These are phyloP conservation scores for Cosmopolites sordidus DNA, from an alignment of 2,888 invertebrate genomes.

Conservation along the genomic window DNA sequence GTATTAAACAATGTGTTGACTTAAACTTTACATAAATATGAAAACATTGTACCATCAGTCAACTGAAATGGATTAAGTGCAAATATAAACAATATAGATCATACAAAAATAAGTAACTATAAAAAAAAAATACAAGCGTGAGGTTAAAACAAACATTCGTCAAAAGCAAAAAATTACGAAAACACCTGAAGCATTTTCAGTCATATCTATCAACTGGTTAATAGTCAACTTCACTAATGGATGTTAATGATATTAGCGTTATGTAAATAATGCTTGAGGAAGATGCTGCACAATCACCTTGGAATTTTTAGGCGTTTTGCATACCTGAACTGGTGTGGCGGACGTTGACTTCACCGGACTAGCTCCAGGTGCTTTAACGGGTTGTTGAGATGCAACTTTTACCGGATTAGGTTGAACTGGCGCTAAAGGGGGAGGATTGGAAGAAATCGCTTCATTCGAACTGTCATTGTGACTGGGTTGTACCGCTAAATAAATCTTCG, in stretches of 20 bases:
- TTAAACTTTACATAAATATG: not conserved
- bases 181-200: too few species aligned
- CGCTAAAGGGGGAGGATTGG: constrained; percentile 51
- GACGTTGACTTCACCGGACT: constrained; percentile 22
- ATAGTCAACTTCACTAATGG: too few species aligned
- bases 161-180: too few species aligned
- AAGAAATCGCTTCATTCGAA: constrained; percentile 14
- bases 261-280: constrained; percentile 35
- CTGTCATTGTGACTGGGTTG: constrained; percentile 60
- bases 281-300: constrained; percentile 44
- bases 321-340: constrained; percentile 43
- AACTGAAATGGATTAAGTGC: too few species aligned
- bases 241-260: too few species aligned
- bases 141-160: too few species aligned
- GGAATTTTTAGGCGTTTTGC: constrained; percentile 40
- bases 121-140: too few species aligned
- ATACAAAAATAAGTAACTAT: too few species aligned
- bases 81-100: too few species aligned
- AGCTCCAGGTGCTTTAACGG: constrained; percentile 4
- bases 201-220: too few species aligned
- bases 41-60: too few species aligned
- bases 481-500: constrained; percentile 81
- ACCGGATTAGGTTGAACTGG: constrained; percentile 47
- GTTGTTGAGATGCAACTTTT: constrained; percentile 24
- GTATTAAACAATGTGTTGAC: not conserved